Conservation (phyloP, 1,140 invertebrate species). For the Euwallacea fornicatus region DNA sequence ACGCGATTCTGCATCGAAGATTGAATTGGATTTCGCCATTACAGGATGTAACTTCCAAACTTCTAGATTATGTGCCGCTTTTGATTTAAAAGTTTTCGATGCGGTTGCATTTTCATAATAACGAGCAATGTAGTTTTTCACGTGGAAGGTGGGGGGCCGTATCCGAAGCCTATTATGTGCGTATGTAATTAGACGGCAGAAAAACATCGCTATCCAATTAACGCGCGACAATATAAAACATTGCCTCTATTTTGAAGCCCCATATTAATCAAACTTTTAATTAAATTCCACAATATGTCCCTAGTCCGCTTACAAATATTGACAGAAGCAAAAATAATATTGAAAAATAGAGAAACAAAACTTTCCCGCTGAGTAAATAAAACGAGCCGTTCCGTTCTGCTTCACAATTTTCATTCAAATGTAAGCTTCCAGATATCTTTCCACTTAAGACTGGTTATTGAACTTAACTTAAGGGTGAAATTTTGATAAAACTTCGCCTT, state of each 20-base stretch:
- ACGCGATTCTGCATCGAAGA: conserved; percentile 12
- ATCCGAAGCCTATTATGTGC: too few relatives aligned
- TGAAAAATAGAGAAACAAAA: conserved; percentile 12
- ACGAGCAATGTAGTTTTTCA: too few relatives aligned
- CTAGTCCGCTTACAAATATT: conserved; percentile 12
- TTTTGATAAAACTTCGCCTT: conserved; percentile 24
- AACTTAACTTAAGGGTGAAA: conserved; percentile 28
- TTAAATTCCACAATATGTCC: conserved; percentile 13
- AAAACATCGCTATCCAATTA: neutral
- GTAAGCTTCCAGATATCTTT: conserved; percentile 31
- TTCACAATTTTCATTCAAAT: conserved; percentile 32
- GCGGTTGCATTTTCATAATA: neutral
- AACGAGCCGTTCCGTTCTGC: conserved; percentile 20
- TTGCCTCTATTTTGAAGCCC: conserved; percentile 2
- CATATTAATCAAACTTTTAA: conserved; percentile 19
- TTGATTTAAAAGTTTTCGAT: conserved; percentile 15
- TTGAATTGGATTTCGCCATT: conserved; percentile 20
- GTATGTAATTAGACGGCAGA: too few relatives aligned
- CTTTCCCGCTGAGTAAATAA: conserved; percentile 18
- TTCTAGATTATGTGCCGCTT: conserved; percentile 4
- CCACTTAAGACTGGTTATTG: conserved; percentile 16
- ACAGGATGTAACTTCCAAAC: conserved; percentile 10
- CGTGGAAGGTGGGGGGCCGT: too few relatives aligned
- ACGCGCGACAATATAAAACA: neutral
- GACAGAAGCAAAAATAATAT: conserved; percentile 8